Evolutionary conservation across 2,113 vertebrate genomes (phyloP).

Genomic region (Lonchura striata): DNA sequence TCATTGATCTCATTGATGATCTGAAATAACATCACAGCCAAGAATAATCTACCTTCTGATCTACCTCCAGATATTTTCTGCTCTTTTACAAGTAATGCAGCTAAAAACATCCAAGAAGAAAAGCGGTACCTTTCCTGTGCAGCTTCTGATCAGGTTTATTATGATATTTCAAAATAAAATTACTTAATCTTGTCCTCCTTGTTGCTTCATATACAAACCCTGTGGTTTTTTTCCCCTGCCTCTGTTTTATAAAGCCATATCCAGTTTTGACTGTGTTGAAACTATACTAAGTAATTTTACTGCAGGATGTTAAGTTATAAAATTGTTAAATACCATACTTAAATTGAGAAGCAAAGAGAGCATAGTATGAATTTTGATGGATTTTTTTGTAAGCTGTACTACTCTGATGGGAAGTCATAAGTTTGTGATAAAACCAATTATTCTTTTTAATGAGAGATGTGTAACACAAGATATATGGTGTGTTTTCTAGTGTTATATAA

Average conservation of each 20-base stretch:
- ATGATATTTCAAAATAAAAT: neutral
- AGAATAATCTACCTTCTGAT: neutral
- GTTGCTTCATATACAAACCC: neutral
- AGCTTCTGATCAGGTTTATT: neutral
- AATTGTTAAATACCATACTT: neutral
- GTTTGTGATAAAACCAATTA: neutral
- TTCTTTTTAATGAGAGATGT: neutral
- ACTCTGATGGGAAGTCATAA: neutral
- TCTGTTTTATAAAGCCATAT: neutral
- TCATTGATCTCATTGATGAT: neutral
- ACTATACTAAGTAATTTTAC: neutral
- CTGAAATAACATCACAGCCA: neutral
- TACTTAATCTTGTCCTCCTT: neutral
- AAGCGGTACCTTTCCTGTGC: neutral
- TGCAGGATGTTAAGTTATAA: neutral
- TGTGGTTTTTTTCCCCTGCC: fast-evolving
- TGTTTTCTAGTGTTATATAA: neutral
- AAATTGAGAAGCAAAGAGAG: neutral
- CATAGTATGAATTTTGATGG: neutral
- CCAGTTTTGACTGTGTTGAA: neutral
- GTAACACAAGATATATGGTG: neutral
- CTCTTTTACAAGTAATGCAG: neutral
- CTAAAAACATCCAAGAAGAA: neutral
- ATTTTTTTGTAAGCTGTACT: neutral
- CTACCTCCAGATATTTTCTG: neutral